Base-by-base conservation (phyloP, 2,113 vertebrate genomes). In the Callionymus lyra region DNA sequence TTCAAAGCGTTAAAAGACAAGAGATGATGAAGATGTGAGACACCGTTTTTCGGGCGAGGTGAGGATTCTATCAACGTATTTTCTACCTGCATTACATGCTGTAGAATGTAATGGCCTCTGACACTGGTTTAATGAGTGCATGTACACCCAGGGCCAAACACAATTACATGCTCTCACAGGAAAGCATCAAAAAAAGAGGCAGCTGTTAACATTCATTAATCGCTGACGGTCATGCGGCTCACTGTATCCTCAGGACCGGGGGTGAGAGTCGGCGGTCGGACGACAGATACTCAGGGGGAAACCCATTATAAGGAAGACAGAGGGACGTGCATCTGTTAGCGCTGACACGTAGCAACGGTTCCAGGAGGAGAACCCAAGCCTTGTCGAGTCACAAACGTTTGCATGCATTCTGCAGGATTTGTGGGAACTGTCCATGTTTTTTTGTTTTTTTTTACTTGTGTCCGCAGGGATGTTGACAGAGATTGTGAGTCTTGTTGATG, bases 161-260 rank as follows among this genome's bases (percentile, higher is more conserved):
- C 58, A 73, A 84, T 79, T 76, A 77, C 73, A 77, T 69, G 68
- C 73, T 69, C 65, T 72, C 65, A 73, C 73, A 74, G 54, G 70
- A 68, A 67, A 47, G 19, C 61, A 74, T 75, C 58, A 74, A 60
- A 67, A 70, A 70, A 27, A 62, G 35, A 63, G 63, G 63, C 76
- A 79, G 76, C 73, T 75, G 72, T 72, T 79, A 67, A 50, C 59
- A 53, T 48, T 59, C 57, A 61, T 64, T 74, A 61, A 73, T 52
- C 39, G 33, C 33, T 39, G 53, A 76, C 47, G 65, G 68, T 69
- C 66, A 68, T 69, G 62, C 56, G 59, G 64, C 60, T 71, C 68
- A 71, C 65, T 68, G 66, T 75, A 62, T 72, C 73, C 71, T 62
- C 48, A 61, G 64, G 62, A 52, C 38, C 34, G 64, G 50, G 60